These are phyloP conservation scores for Malurus alboscapulatus DNA, from an alignment of 2,113 vertebrate genomes.

Conservation along the genomic window DNA sequence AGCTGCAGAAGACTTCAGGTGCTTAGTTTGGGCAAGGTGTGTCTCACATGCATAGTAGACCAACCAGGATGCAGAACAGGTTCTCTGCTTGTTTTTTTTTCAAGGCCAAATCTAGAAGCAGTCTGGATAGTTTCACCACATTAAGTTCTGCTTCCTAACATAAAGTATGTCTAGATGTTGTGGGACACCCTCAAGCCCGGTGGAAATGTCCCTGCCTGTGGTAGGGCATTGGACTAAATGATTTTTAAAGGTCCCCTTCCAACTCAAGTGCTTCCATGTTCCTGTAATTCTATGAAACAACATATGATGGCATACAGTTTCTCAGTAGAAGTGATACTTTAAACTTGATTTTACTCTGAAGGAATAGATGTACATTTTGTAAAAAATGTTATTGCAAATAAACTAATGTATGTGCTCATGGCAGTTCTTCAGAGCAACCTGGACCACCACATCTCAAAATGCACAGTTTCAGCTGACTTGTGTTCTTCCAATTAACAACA, in stretches of 20 bases:
- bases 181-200: background rate
- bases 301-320: rapidly evolving
- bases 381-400: background rate
- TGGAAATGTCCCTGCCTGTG: background rate
- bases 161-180: background rate
- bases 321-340: background rate
- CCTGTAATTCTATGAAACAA: background rate
- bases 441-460: background rate
- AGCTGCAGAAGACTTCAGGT: background rate
- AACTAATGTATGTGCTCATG: background rate
- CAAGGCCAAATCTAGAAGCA: background rate
- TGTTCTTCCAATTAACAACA: background rate
- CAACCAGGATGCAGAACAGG: background rate
- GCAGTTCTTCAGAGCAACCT: background rate
- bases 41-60: rapidly evolving
- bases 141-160: background rate
- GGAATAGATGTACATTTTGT: background rate
- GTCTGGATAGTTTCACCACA: background rate
- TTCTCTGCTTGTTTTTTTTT: background rate
- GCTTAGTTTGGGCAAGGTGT: background rate
- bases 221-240: background rate
- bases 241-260: background rate
- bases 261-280: background rate
- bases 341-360: background rate
- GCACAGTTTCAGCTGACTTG: background rate